phyloP scores from a whole-genome alignment of 2,797 vertebrate genomes.

The Xenopus petersii region DNA sequence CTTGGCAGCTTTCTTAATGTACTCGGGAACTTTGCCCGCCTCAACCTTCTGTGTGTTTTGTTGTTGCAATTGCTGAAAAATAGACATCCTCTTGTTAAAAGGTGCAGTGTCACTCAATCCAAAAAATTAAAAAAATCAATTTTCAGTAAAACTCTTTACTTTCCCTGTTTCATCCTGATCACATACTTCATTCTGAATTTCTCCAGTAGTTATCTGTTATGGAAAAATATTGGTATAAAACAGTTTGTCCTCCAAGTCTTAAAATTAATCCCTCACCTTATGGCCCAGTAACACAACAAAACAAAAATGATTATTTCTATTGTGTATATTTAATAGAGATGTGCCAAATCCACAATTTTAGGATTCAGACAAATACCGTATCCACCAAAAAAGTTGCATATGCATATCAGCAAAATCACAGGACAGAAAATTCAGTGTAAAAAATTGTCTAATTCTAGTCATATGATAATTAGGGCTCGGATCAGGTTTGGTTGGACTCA shows the following conservation, averaged over 20 bases:
- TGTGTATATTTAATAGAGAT: too few relatives aligned
- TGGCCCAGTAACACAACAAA: too few relatives aligned
- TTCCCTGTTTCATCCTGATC: slow-evolving; percentile 47
- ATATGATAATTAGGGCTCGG: too few relatives aligned
- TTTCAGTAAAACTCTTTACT: slow-evolving; percentile 42
- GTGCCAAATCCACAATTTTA: too few relatives aligned
- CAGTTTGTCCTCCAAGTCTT: slow-evolving; percentile 19
- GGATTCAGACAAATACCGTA: too few relatives aligned
- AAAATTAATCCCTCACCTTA: background rate
- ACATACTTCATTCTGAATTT: slow-evolving; percentile 47
- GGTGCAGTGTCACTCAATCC: background rate
- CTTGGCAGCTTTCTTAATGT: slow-evolving; percentile 96
- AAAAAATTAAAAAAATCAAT: slow-evolving; percentile 15
- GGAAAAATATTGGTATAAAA: slow-evolving; percentile 45
- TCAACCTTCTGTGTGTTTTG: slow-evolving; percentile 97
- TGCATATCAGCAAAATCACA: too few relatives aligned
- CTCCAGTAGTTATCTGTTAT: slow-evolving; percentile 48
- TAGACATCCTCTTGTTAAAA: slow-evolving; percentile 16
- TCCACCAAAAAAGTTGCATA: too few relatives aligned
- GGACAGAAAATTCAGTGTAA: too few relatives aligned
- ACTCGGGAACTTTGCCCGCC: slow-evolving; percentile 96
- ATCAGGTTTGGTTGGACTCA: too few relatives aligned
- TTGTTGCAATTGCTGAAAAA: slow-evolving; percentile 91
- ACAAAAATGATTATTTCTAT: too few relatives aligned
- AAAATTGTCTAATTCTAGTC: too few relatives aligned